These are phyloP conservation scores for Augochlora pura DNA, from an alignment of 1,140 invertebrate genomes.

Conservation along the genomic window DNA sequence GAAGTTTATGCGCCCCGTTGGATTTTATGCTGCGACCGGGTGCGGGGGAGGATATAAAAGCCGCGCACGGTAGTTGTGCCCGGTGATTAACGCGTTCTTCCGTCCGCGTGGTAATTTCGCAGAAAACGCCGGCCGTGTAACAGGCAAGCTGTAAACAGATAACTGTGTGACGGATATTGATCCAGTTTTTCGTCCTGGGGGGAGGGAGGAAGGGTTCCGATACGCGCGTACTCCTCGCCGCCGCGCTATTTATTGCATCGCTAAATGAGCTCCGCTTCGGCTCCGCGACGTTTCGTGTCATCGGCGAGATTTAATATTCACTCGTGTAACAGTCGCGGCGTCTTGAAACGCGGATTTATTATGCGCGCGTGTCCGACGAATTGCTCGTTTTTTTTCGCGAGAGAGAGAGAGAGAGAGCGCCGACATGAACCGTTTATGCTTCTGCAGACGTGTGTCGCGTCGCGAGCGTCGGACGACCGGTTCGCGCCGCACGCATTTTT, in stretches of 20 bases:
- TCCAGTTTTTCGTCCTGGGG: neutral
- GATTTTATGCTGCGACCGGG: constrained; percentile 20
- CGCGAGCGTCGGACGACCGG: too few species aligned
- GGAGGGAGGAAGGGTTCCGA: too few species aligned
- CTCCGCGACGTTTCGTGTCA: neutral
- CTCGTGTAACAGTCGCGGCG: neutral
- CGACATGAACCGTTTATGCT: neutral
- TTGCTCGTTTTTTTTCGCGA: neutral
- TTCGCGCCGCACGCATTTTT: too few species aligned
- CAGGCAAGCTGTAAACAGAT: neutral
- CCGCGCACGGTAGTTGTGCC: neutral
- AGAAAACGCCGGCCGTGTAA: neutral
- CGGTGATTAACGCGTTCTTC: constrained; percentile 31
- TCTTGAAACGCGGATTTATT: neutral
- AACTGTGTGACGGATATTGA: constrained; percentile 8
- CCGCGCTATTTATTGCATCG: neutral
- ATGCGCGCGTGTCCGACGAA: neutral
- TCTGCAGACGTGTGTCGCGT: too few species aligned
- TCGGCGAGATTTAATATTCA: constrained; percentile 1
- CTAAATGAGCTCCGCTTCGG: neutral
- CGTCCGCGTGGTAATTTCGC: neutral
- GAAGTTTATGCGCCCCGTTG: constrained; percentile 3
- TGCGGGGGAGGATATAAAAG: neutral
- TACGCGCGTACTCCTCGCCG: neutral
- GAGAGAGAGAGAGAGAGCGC: too few species aligned